A percentile compares a stretch with the other conserved stretches of the same genome.
phyloP scores from a whole-genome alignment of 1,140 invertebrate species.

The Dendrolimus punctatus region DNA sequence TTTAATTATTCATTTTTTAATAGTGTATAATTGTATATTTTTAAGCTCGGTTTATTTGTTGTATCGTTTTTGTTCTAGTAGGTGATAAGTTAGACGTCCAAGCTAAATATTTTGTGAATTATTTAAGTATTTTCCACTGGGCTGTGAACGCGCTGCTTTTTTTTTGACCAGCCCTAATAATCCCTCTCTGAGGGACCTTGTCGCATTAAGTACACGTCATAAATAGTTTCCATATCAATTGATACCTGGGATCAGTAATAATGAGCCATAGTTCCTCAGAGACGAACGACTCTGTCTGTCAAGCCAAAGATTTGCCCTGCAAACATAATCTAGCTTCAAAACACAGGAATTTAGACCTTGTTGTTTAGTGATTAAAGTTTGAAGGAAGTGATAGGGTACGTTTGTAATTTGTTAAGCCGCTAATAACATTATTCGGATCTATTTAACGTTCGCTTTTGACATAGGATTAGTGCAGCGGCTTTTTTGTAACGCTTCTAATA shows the following conservation, averaged over 20 bases:
- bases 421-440: constrained; percentile 46
- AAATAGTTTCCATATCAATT: constrained; percentile 29
- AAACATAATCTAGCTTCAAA: constrained; percentile 3
- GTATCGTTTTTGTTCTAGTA: no score
- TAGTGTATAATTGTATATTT: no score
- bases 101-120: no score
- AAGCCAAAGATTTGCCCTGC: constrained; percentile 28
- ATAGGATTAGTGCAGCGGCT: constrained; percentile 10
- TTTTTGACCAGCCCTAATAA: background rate
- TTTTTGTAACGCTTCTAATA: constrained; percentile 3
- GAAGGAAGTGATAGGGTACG: constrained; percentile 4
- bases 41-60: no score
- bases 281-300: constrained; percentile 25
- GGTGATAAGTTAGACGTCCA: no score
- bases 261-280: constrained; percentile 33
- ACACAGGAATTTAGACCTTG: constrained; percentile 14
- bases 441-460: constrained; percentile 28
- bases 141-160: no score
- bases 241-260: constrained; percentile 36
- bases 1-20: no score
- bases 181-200: background rate
- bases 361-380: background rate
- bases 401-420: constrained; percentile 29
- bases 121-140: no score
- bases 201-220: background rate